Conservation (phyloP, 2,113 vertebrate genomes). For the Monarcha castaneiventris region DNA sequence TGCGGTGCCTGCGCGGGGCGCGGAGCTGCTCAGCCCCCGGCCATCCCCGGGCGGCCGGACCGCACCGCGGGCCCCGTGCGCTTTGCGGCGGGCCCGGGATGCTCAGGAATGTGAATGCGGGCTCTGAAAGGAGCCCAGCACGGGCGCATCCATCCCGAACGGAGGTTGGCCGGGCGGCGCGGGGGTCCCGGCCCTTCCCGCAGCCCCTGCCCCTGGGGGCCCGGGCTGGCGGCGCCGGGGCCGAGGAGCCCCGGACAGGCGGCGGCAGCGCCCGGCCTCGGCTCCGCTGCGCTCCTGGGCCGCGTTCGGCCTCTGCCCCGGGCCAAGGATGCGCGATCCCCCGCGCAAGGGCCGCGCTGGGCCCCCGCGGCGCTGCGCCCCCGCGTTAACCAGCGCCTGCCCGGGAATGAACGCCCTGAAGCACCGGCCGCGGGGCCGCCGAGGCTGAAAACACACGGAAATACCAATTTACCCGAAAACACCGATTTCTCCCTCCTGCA, state of each 20-base stretch:
- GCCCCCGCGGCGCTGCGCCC: background rate
- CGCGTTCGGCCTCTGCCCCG: background rate
- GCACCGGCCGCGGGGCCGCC: background rate
- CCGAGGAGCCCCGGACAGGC: background rate
- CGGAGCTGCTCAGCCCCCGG: background rate
- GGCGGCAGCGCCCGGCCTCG: background rate
- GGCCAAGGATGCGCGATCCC: background rate
- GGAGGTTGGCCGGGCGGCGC: background rate
- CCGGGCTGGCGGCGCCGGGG: background rate
- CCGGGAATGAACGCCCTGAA: background rate
- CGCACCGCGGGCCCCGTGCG: background rate
- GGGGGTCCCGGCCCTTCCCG: background rate
- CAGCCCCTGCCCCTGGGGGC: background rate
- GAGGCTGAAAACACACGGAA: background rate
- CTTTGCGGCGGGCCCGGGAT: background rate
- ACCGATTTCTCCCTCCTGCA: background rate
- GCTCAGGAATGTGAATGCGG: background rate
- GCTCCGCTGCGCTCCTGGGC: background rate
- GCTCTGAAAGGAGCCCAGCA: accelerated
- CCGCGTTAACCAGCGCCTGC: background rate
- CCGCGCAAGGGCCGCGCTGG: background rate
- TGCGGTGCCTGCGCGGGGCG: background rate
- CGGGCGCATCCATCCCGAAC: background rate
- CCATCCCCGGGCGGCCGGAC: background rate
- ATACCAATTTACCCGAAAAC: background rate